phyloP scores from a whole-genome alignment of 2,113 vertebrate species.

The Acrocephalus kingi region DNA sequence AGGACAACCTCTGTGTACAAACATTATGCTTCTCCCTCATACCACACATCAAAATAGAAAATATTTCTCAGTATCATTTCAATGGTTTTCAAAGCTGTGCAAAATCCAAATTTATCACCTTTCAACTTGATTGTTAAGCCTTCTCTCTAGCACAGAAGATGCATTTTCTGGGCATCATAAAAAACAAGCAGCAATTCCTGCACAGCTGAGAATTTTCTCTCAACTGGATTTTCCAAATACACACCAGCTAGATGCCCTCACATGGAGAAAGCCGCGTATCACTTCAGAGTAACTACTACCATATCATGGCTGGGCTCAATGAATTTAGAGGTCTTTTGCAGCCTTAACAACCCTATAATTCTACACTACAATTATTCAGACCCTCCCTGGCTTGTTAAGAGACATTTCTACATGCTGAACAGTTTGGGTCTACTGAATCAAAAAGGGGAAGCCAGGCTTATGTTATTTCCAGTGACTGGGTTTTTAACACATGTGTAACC shows the following conservation, averaged over 20 bases:
- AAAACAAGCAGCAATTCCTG: neutral
- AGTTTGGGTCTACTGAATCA: neutral
- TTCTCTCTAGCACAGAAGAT: neutral
- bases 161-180: neutral
- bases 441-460: neutral
- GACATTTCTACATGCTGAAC: neutral
- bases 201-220: neutral
- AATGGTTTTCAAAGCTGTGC: neutral
- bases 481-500: neutral
- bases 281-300: neutral
- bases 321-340: neutral
- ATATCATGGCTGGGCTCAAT: neutral
- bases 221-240: neutral
- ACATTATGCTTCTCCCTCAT: neutral
- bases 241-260: neutral
- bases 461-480: neutral
- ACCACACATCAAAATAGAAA: neutral
- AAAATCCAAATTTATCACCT: rapidly evolving
- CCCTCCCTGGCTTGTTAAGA: neutral
- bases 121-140: neutral
- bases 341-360: neutral
- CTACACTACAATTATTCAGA: neutral
- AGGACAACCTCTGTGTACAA: neutral
- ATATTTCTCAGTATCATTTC: neutral
- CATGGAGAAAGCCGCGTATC: rapidly evolving